Base-by-base conservation (phyloP, 2,797 vertebrate genomes). In the Toxotes lorentzi region DNA sequence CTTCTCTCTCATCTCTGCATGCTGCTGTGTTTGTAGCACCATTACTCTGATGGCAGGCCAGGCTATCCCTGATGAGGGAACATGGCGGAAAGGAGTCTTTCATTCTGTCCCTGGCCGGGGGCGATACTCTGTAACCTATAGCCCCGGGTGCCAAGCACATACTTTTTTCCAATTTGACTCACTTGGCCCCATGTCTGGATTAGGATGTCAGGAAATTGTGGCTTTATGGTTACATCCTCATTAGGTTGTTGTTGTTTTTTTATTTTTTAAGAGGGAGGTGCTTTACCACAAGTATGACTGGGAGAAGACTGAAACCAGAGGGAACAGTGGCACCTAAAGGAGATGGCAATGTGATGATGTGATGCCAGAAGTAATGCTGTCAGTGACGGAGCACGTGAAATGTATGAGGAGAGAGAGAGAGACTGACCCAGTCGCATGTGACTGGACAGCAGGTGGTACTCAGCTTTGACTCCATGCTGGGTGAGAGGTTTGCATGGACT, bases 1-100 rank as follows among this genome's bases (percentile, higher is more conserved):
- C 94, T 92, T 90, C 88, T 82, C 93, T 94, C 91, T 95, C 93
- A 94, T 95, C 94, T 94, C 87, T 84, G 91, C 86, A 58, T 54
- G 90, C 87, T 11, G 86, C 87, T 91, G 92, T 93, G 91, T 95
- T 94, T 94, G 94, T 90, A 90, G 92, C 90, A 86, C 91, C 82
- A 82, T 93, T 89, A 88, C 93, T 91, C 87, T 89, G 85, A 92
- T 90, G 92, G 89, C 88, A 91, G 85, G 87, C 88, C 88, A 81
- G 82, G 75, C 83, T 66, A 68, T 91, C 92, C 89, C 90, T 88
- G 84, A 85, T 86, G 91, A 89, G 88, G 81, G 76, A 88, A 73
- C 64, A 48, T 32, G 73, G 60, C 62, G 79, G 75, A 87, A 84
- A 68, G 56, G 40, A 87, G 73, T 35, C 87, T 90, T 92, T 93